Evolutionary conservation across 2,888 invertebrate genomes (phyloP).

Genomic region (Suillia variegata): DNA sequence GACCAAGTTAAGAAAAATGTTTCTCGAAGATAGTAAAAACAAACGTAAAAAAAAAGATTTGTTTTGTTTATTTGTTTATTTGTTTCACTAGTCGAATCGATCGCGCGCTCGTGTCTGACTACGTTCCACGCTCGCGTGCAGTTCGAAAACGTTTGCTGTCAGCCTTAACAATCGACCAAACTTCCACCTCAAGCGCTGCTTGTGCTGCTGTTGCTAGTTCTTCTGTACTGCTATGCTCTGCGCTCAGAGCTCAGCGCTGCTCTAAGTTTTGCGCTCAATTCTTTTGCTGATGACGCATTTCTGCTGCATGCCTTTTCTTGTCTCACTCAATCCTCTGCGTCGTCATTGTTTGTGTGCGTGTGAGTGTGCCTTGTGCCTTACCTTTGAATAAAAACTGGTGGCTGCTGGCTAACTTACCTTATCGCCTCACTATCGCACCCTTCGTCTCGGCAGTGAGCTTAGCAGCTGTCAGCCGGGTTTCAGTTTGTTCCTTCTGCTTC

Average conservation of each 20-base stretch:
- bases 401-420: not conserved
- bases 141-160: conserved; percentile 18
- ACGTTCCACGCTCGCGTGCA: not conserved
- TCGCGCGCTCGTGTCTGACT: not conserved
- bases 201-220: not conserved
- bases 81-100: too few relatives aligned
- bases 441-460: too few relatives aligned
- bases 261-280: not conserved
- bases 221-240: not conserved
- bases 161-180: not conserved
- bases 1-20: too few relatives aligned
- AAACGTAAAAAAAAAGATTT: too few relatives aligned
- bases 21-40: too few relatives aligned
- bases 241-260: not conserved
- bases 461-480: not conserved
- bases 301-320: too few relatives aligned
- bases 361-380: too few relatives aligned
- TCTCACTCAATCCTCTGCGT: too few relatives aligned
- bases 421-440: too few relatives aligned
- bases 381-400: too few relatives aligned
- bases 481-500: not conserved
- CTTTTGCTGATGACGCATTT: not conserved
- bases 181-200: not conserved
- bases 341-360: not conserved
- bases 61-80: too few relatives aligned